These are phyloP conservation scores for Agelastica alni DNA, from an alignment of 2,888 invertebrate species.

Conservation along the genomic window DNA sequence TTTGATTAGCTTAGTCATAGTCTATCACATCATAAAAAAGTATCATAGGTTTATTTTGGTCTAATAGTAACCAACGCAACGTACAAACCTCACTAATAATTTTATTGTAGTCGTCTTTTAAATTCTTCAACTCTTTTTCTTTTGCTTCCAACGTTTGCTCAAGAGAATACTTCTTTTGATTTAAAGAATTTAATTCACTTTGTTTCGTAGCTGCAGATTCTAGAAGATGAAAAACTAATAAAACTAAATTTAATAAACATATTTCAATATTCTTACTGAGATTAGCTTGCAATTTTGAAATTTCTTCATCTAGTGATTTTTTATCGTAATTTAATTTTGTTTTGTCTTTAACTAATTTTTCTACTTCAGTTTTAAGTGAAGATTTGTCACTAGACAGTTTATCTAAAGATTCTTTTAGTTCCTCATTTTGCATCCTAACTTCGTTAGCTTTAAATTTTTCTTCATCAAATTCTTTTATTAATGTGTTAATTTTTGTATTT, in stretches of 20 bases:
- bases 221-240: conserved; percentile 45
- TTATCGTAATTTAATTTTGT: conserved; percentile 58
- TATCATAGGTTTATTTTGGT: too few relatives aligned
- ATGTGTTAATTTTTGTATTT: conserved; percentile 59
- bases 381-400: conserved; percentile 67
- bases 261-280: conserved; percentile 40
- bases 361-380: conserved; percentile 58
- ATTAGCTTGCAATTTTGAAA: conserved; percentile 44
- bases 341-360: conserved; percentile 58
- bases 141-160: conserved; percentile 68
- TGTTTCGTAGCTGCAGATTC: conserved; percentile 63
- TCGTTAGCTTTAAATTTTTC: conserved; percentile 60
- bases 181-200: conserved; percentile 61
- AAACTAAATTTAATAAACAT: conserved; percentile 2
- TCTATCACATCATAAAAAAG: too few relatives aligned
- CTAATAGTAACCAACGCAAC: too few relatives aligned
- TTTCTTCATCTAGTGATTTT: conserved; percentile 61
- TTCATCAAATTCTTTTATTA: conserved; percentile 60
- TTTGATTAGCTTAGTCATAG: too few relatives aligned
- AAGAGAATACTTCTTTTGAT: conserved; percentile 67
- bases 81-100: conserved; percentile 63
- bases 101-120: conserved; percentile 65
- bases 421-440: conserved; percentile 61
- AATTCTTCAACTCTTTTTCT: conserved; percentile 65
- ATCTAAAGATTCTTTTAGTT: conserved; percentile 58